Base-by-base conservation (phyloP, 2,888 invertebrate genomes). In the Thera obeliscata region DNA sequence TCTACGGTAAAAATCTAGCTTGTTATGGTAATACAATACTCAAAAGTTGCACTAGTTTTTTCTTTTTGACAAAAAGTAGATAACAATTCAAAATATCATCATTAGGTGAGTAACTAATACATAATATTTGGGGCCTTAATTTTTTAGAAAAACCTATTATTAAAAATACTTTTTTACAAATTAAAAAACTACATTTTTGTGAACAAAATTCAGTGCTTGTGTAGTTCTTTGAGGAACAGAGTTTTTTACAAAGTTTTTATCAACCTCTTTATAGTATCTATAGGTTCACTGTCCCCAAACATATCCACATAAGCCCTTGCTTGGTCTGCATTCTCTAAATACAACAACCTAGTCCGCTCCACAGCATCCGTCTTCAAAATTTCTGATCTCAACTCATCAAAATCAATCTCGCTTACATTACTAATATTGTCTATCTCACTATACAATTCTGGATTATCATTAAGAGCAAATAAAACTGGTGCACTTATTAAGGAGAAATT, bases 401-500 rank as follows among this genome's bases (percentile, higher is more conserved):
- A 95, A 83, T 96, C 94, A 50, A 96, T 89, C 70, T 95, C 93
- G 22, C 94, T 89, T 11, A 96, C 90, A 77, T 94, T 95, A 69
- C 91, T 85, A 58, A 95, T 94, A 76, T 94, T 94, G 76, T 95
- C 94, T 78, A 93, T 78, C 7, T 75, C 64, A 12, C 88, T 85
- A 77, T 97, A 96, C 71, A 97, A 87, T 5, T 94, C 88, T 2
- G 96, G 96, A 81, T 97, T 96, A 67, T 96, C 94, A 81, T 96
- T 96, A 54, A 98, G 88, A 66, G 97, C 97, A 74, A 97, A 97
- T 78, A 98, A 94, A 2, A 98, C 96, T 0, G 98, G 98, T 2
- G 97, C 97, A 79, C 96, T 96, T 2, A 97, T 96, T 76, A 98
- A 87, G 68, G 95, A 96, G 79, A 95, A 96, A 0, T 94, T 82